Evolutionary conservation across 2,797 vertebrate genomes (phyloP).

Genomic region (Anableps anableps): DNA sequence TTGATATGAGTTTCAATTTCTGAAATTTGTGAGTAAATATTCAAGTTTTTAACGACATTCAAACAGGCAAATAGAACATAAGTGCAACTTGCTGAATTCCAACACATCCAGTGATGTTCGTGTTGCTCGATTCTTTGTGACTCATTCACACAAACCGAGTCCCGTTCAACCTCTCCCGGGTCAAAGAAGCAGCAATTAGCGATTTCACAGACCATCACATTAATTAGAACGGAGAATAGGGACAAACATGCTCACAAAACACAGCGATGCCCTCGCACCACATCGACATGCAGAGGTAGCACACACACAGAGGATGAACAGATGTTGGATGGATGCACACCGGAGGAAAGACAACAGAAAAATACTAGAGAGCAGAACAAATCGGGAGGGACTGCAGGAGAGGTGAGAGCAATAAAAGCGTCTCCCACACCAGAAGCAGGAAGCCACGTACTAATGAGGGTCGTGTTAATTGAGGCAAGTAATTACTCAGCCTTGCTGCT

Average conservation of each 20-base stretch:
- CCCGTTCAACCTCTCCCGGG: constrained; percentile 27
- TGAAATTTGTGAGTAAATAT: too few species aligned
- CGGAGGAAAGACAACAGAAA: constrained; percentile 17
- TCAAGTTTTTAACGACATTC: too few species aligned
- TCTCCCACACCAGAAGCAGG: constrained; percentile 20
- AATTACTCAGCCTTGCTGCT: constrained; percentile 58
- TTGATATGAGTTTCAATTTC: too few species aligned
- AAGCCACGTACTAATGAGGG: constrained; percentile 57
- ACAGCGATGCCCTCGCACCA: neutral
- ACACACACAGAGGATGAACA: constrained; percentile 17
- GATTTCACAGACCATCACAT: constrained; percentile 61
- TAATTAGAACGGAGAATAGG: constrained; percentile 61
- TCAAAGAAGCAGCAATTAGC: constrained; percentile 60
- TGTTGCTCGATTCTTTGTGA: constrained; percentile 7
- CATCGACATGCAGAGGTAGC: neutral
- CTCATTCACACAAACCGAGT: neutral
- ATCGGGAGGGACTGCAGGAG: constrained; percentile 6
- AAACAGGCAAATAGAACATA: neutral
- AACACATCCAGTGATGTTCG: constrained; percentile 11
- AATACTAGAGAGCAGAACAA: constrained; percentile 13
- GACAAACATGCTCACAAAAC: constrained; percentile 36
- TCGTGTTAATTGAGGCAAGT: constrained; percentile 51
- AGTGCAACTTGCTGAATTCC: neutral
- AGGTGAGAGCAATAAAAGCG: constrained; percentile 3
- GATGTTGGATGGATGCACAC: constrained; percentile 32